phyloP scores from a whole-genome alignment of 1,140 invertebrate genomes.

The Meloidogyne hapla region DNA sequence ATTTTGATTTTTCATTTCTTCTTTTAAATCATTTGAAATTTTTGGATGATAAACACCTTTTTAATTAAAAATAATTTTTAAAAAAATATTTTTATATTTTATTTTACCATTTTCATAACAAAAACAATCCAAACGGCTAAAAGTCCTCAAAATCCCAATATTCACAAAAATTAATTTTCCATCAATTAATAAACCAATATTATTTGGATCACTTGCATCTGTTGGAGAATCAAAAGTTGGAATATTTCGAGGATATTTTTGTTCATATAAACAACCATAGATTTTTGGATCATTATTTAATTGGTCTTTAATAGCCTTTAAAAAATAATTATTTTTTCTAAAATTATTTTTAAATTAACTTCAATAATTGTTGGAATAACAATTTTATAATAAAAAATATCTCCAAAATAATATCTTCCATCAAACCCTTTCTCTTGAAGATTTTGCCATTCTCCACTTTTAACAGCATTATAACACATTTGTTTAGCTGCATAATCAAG shows the following conservation, averaged over 20 bases:
- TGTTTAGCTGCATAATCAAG: not conserved
- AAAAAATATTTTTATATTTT: not conserved
- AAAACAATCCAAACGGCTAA: not conserved
- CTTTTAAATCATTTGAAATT: not conserved
- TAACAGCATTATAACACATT: not conserved
- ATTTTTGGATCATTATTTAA: not conserved
- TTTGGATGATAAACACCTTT: not conserved
- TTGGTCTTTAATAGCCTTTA: not conserved
- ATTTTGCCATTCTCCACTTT: not conserved
- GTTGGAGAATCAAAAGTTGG: not conserved
- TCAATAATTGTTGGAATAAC: not conserved
- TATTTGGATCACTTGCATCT: conserved; percentile 2
- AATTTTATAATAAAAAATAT: not conserved
- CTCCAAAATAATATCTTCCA: not conserved
- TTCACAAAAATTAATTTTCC: conserved; percentile 1
- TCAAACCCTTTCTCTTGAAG: not conserved
- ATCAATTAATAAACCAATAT: not conserved
- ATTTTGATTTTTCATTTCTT: not conserved
- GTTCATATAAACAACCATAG: not conserved
- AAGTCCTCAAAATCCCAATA: not conserved
- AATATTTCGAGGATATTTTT: not conserved
- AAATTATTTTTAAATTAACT: not conserved
- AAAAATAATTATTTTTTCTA: not conserved
- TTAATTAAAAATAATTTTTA: not conserved
- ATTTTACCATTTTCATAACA: not conserved